Evolutionary conservation across 2,888 invertebrate species (phyloP), one percentile per base, ranked within the genome.

Genomic region (Steinernema hermaphroditum): DNA sequence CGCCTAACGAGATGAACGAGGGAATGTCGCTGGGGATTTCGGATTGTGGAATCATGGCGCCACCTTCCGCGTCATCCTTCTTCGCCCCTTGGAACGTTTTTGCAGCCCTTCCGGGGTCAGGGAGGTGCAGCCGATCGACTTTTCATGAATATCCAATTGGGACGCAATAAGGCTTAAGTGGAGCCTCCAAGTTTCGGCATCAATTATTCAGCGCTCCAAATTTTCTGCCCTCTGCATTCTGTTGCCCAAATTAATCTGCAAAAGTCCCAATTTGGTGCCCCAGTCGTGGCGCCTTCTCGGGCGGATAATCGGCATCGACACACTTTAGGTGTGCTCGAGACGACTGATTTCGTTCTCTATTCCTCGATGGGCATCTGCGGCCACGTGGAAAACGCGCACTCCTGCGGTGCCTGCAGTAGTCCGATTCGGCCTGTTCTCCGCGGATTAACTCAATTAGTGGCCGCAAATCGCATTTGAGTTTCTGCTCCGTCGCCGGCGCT

Each of bases 181-280:
- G 24, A 8, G n/a, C 54, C 16, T 27, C 46, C 54, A 54, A 54
- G 54, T 54, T 54, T 22, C 54, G 54, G 54, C 54, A 54, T 54
- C 54, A 54, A 54, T 54, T 54, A 54, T 54, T 54, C 54, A 54
- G n/a, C 46, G 27, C 54, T 54, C 14, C 54, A 54, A 37, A 54
- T 54, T 54, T 54, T 54, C 27, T 27, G 22, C 24, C 54, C 27
- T 54, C 54, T 22, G 27, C 54, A 24, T 54, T 54, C 54, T 4
- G 46, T 9, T 46, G 16, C 4, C 8, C 37, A 37, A 37, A 37
- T 37, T 37, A 37, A 37, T 37, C 37, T 37, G 37, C 37, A 37
- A 37, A 37, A 4, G 37, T n/a, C n/a, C n/a, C n/a, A n/a, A n/a
- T n/a, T n/a, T n/a, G n/a, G n/a, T n/a, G n/a, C n/a, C n/a, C n/a